Percentiles rank a stretch among this genome's conserved stretches.
These are phyloP conservation scores for Steatornis caripensis DNA, from an alignment of 2,113 vertebrate genomes.

Conservation along the genomic window DNA sequence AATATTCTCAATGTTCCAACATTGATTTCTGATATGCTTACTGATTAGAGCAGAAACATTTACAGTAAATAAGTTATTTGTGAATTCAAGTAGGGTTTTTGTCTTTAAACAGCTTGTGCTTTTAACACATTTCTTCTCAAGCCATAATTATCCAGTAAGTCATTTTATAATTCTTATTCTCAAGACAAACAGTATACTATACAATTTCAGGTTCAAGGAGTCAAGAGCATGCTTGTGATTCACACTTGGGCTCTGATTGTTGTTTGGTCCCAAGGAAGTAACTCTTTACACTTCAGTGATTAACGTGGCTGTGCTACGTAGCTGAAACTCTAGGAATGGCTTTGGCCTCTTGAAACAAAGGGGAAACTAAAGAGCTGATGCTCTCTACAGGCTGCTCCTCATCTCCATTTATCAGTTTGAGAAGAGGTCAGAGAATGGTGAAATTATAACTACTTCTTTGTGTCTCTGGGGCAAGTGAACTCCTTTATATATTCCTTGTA, in stretches of 20 bases:
- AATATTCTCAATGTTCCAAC: not conserved
- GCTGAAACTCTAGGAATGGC: not conserved
- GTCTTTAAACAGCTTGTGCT: slow-evolving; percentile 43
- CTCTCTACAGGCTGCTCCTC: not conserved
- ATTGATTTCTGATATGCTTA: not conserved
- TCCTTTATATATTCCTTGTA: not conserved
- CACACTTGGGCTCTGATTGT: not conserved
- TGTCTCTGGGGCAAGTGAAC: not conserved
- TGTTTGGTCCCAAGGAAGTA: not conserved
- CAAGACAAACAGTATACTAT: not conserved
- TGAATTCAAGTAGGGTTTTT: slow-evolving; percentile 27
- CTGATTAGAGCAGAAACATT: slow-evolving; percentile 18
- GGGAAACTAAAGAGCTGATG: not conserved
- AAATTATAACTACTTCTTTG: not conserved
- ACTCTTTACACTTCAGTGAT: not conserved
- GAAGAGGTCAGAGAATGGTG: not conserved
- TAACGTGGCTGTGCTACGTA: not conserved
- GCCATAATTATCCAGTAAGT: slow-evolving; percentile 11
- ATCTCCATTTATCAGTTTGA: not conserved
- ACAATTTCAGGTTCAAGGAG: not conserved
- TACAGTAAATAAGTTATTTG: slow-evolving; percentile 37
- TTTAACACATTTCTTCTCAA: slow-evolving; percentile 41
- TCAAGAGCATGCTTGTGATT: not conserved
- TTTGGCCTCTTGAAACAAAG: not conserved
- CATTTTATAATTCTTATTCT: not conserved